Evolutionary conservation across 2,797 vertebrate genomes (phyloP), one percentile per base, ranked within the genome.

Genomic region (Sebastes steindachneri): DNA sequence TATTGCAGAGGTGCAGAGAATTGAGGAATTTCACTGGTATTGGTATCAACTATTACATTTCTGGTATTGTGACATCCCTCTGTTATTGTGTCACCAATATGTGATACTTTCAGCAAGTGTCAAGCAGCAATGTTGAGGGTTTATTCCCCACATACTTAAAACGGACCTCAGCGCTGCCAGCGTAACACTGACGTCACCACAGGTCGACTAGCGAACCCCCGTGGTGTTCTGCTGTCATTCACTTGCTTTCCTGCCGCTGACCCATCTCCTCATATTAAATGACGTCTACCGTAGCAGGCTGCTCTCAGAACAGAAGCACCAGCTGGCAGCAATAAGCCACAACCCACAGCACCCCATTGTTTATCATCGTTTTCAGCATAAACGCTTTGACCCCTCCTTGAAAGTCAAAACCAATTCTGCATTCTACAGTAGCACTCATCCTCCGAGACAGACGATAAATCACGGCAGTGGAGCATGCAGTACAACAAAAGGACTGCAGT

Each of bases 401-500:
- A 84, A 91, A 84, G 82, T 88, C 89, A 87, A 83, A 90, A 75
- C 73, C 60, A 70, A 86, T 88, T 88, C 59, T 84, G 72, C 67
- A 89, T 88, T 89, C 78, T 83, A 58, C 73, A 29, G 78, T 57
- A 65, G 79, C 72, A 9, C 80, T 83, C 75, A 69, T 83, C 71
- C 76, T 86, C 68, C 0, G 69, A 91, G 82, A 86, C 77, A 28
- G 70, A 82, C 21, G n/a, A 89, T 90, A 86, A 89, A 88, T 92
- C 90, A 90, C 21, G n/a, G 81, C 66, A 48, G 78, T 2, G 80
- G 81, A 68, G 88, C 86, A 67, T 79, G 80, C 80, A 75, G 77
- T 35, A 54, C 73, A 85, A 85, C 75, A 89, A 84, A 65, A 91
- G 75, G 76, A 88, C 92, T 82, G 88, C 90, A 93, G 82, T 83